Evolutionary conservation across 2,113 vertebrate species (phyloP).

Genomic region (Raja brachyura): DNA sequence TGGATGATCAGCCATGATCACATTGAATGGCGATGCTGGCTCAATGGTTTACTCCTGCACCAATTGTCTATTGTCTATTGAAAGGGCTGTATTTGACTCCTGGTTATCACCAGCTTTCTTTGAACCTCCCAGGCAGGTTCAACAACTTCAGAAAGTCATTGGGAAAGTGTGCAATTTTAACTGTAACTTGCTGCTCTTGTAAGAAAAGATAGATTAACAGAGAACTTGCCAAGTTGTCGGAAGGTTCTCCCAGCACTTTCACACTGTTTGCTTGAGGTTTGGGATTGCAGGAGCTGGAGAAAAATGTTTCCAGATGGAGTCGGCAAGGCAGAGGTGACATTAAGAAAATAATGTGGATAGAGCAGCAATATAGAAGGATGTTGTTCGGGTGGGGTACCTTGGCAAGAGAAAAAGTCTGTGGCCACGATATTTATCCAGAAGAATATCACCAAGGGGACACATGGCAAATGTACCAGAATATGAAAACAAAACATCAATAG

Average conservation of each 20-base stretch:
- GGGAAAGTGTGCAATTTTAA: slow-evolving; percentile 8
- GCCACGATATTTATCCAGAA: not conserved
- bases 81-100: not conserved
- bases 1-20: too few relatives aligned
- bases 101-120: not conserved
- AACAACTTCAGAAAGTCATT: not conserved
- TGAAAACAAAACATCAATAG: not conserved
- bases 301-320: slow-evolving; percentile 33
- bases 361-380: not conserved
- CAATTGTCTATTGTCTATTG: too few relatives aligned
- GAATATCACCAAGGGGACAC: not conserved
- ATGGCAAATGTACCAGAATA: not conserved
- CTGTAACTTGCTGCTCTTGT: not conserved
- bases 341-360: not conserved
- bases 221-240: not conserved
- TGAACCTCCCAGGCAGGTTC: not conserved
- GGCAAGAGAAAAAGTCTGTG: not conserved
- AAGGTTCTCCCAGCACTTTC: not conserved
- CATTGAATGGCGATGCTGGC: too few relatives aligned
- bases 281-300: slow-evolving; percentile 16
- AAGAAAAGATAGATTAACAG: not conserved
- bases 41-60: too few relatives aligned
- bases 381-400: not conserved
- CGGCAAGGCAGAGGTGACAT: not conserved
- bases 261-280: not conserved